Conservation (phyloP, 2,113 vertebrate genomes). For the Petrocephalus microphthalmus region DNA sequence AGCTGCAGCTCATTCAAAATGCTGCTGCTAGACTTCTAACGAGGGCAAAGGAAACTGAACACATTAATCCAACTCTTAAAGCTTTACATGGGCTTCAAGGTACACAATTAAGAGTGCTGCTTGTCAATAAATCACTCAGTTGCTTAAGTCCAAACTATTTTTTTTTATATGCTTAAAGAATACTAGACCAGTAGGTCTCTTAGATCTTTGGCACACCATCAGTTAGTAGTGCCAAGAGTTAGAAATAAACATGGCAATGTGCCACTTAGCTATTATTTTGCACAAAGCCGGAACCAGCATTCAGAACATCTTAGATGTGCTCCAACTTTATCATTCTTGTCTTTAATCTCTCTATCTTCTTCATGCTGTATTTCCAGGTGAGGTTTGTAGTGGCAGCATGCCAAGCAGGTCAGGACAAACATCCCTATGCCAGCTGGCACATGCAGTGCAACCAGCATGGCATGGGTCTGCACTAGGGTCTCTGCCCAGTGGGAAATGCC, state of each 20-base stretch:
- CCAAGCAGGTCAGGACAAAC: neutral
- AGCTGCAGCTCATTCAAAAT: neutral
- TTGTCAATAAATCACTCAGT: neutral
- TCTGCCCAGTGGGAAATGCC: neutral
- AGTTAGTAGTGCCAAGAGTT: neutral
- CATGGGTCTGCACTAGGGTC: neutral
- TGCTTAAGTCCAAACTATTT: neutral
- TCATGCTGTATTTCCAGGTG: neutral
- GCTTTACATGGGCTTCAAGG: neutral
- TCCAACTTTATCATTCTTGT: neutral
- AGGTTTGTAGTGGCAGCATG: neutral
- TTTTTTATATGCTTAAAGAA: neutral
- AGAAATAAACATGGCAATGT: neutral
- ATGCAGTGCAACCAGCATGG: neutral
- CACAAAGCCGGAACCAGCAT: neutral
- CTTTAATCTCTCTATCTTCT: neutral
- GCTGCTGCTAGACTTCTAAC: neutral
- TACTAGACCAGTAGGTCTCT: neutral
- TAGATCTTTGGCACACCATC: neutral
- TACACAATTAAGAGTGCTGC: neutral
- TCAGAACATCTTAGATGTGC: neutral
- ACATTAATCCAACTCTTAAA: neutral
- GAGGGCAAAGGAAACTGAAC: neutral
- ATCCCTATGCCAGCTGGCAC: neutral
- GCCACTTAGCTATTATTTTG: neutral